Conservation (phyloP, 2,797 vertebrate species). For the Amblyraja radiata region DNA sequence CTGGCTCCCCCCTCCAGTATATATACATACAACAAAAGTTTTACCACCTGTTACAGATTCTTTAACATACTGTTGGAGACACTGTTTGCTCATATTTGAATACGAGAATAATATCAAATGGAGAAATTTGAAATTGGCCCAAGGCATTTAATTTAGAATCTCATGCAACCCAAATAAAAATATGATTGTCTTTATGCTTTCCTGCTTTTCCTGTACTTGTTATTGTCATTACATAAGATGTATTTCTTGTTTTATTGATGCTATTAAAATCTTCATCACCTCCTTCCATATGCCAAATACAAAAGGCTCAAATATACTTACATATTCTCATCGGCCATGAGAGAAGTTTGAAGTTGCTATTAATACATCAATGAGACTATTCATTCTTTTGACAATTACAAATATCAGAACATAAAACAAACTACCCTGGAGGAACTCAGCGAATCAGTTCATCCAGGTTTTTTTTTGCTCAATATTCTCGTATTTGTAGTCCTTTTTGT, state of each 20-base stretch:
- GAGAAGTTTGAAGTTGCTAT: neutral
- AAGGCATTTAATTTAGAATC: neutral
- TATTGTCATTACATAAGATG: neutral
- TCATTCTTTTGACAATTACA: neutral
- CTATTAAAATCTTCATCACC: neutral
- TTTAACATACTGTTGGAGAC: neutral
- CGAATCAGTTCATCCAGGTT: too few species aligned
- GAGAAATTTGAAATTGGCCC: neutral
- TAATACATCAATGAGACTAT: neutral
- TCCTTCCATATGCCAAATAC: neutral
- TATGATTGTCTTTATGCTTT: neutral
- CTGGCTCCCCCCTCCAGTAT: too few species aligned
- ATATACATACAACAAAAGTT: too few species aligned
- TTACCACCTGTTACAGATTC: neutral
- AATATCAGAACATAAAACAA: too few species aligned
- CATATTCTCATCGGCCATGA: neutral
- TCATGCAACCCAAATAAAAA: neutral
- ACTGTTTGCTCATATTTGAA: neutral
- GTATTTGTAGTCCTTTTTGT: too few species aligned
- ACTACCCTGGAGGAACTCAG: too few species aligned
- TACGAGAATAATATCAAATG: neutral
- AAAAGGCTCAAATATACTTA: neutral
- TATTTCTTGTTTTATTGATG: neutral
- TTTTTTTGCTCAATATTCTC: too few species aligned
- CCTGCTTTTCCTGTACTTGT: neutral